These are phyloP conservation scores for Trinectes maculatus DNA, from an alignment of 2,113 vertebrate genomes.

Conservation along the genomic window DNA sequence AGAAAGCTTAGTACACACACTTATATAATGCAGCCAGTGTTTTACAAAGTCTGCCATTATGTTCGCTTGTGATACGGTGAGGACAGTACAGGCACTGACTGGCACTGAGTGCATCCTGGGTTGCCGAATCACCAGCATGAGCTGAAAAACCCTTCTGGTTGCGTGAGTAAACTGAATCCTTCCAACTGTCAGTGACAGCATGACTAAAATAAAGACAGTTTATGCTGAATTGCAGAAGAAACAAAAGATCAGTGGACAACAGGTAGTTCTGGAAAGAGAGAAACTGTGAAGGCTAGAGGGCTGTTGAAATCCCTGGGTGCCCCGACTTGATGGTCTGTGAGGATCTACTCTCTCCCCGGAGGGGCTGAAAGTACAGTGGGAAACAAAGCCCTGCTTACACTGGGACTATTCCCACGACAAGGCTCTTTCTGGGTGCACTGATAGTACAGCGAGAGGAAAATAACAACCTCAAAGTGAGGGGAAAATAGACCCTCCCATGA, in stretches of 20 bases:
- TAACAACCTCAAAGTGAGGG: conserved; percentile 44
- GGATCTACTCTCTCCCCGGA: conserved; percentile 60
- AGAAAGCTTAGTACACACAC: conserved; percentile 49
- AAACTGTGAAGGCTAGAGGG: conserved; percentile 1
- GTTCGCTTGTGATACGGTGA: conserved; percentile 13
- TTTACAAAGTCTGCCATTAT: conserved; percentile 60
- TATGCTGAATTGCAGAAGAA: conserved; percentile 1
- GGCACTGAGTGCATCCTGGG: conserved; percentile 23
- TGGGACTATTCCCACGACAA: conserved; percentile 79
- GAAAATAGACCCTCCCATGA: conserved; percentile 20
- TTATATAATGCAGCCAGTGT: conserved; percentile 31
- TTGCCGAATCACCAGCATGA: not conserved
- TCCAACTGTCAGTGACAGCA: conserved; percentile 16
- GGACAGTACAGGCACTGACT: conserved; percentile 39
- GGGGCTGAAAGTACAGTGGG: conserved; percentile 55
- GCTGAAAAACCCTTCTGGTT: conserved; percentile 26
- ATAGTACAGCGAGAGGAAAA: conserved; percentile 42
- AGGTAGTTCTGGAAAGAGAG: conserved; percentile 30
- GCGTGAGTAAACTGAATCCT: conserved; percentile 17
- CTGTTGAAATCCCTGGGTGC: conserved; percentile 6
- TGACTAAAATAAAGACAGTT: conserved; percentile 3
- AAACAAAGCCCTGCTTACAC: conserved; percentile 74
- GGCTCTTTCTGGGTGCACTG: conserved; percentile 60
- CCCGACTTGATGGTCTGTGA: conserved; percentile 51
- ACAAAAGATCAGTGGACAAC: conserved; percentile 3